Evolutionary conservation across 2,113 vertebrate species (phyloP).

Genomic region (Geococcyx californianus): DNA sequence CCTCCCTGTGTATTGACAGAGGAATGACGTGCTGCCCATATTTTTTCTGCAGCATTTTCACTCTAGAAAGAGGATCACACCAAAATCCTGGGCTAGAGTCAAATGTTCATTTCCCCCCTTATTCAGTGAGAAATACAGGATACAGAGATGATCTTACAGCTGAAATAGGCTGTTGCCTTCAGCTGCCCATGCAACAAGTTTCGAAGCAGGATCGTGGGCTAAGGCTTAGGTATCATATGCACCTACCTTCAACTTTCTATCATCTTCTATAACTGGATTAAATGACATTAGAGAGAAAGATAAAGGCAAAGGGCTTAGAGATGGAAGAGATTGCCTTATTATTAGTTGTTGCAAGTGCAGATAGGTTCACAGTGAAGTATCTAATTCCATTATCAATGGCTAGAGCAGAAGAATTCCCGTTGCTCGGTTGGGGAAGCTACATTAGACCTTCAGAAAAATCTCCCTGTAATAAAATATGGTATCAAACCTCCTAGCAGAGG

Average conservation of each 20-base stretch:
- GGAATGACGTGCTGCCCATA: background rate
- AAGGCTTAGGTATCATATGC: background rate
- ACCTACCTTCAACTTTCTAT: background rate
- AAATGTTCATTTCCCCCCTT: background rate
- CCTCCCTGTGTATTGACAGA: rapidly evolving
- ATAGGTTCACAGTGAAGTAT: background rate
- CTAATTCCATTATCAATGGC: background rate
- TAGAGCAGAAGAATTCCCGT: background rate
- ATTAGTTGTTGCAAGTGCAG: background rate
- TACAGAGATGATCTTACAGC: background rate
- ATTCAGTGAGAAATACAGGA: background rate
- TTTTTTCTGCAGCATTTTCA: background rate
- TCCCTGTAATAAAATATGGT: background rate
- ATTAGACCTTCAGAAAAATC: background rate
- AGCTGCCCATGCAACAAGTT: background rate
- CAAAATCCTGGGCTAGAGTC: background rate
- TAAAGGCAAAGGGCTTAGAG: background rate
- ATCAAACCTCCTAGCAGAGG: background rate
- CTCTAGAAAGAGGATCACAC: background rate
- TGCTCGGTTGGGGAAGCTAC: background rate
- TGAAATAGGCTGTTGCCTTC: background rate
- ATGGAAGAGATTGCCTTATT: background rate
- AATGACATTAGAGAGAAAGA: background rate
- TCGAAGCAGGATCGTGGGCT: background rate
- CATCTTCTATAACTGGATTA: background rate